Evolutionary conservation across 2,797 vertebrate genomes (phyloP).

Genomic region (Aldrovandia affinis): DNA sequence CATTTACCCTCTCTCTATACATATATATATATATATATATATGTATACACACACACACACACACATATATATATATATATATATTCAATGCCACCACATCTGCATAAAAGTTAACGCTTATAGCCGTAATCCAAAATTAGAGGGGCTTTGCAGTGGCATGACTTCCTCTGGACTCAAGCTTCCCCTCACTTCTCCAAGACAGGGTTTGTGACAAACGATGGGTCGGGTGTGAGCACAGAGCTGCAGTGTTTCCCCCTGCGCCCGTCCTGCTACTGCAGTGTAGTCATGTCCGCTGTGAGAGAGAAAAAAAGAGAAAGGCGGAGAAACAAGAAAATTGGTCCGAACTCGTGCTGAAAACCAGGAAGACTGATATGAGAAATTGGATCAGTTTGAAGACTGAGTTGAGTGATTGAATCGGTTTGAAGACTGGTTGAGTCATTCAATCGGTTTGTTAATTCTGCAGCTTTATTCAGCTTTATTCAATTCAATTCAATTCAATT

Average conservation of each 20-base stretch:
- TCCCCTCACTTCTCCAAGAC: neutral
- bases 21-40: neutral
- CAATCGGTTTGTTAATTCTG: neutral
- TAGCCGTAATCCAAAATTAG: neutral
- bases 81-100: neutral
- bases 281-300: neutral
- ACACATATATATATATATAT: neutral
- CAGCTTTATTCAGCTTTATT: neutral
- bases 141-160: neutral
- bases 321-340: neutral
- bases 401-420: conserved; percentile 8
- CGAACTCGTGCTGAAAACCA: too few relatives aligned
- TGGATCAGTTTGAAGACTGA: too few relatives aligned
- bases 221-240: neutral
- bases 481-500: too few relatives aligned
- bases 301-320: neutral
- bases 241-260: neutral
- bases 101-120: neutral
- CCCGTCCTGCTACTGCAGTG: neutral
- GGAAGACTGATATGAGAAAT: too few relatives aligned
- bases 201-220: neutral
- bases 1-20: neutral
- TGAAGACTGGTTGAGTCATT: too few relatives aligned
- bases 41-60: neutral
- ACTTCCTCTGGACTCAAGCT: neutral